Percentiles rank a stretch among this genome's conserved stretches.
Evolutionary conservation across 2,888 invertebrate genomes (phyloP).

Genomic region (Oxyteleia sp.): DNA sequence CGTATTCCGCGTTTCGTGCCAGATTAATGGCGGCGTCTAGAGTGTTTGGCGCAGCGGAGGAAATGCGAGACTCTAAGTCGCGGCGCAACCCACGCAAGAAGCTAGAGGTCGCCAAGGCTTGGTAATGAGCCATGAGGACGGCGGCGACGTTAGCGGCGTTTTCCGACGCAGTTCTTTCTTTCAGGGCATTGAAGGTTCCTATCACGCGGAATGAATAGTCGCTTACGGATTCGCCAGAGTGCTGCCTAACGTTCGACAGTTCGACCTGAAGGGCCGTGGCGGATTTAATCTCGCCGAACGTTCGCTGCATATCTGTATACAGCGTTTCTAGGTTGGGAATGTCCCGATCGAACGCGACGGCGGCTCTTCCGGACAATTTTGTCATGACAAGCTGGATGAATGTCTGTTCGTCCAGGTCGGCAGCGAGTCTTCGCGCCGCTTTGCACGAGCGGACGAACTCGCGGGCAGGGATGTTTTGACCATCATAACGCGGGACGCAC

Average conservation of each 20-base stretch:
- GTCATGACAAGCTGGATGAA: slow-evolving; percentile 3
- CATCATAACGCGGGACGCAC: slow-evolving; percentile 14
- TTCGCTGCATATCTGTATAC: neutral
- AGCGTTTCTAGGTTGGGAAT: neutral
- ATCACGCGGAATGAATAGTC: slow-evolving; percentile 2
- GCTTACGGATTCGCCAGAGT: neutral
- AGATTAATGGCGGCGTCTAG: slow-evolving; percentile 4
- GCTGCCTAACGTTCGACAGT: neutral
- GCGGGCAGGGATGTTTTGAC: neutral
- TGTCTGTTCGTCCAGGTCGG: neutral
- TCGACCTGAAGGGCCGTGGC: slow-evolving; percentile 8
- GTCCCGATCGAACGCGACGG: neutral
- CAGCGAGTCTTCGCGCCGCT: neutral
- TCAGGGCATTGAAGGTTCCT: neutral
- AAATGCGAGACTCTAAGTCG: slow-evolving; percentile 6
- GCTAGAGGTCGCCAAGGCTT: too few species aligned
- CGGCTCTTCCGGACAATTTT: slow-evolving; percentile 5
- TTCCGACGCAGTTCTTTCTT: slow-evolving; percentile 8
- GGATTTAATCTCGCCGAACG: neutral
- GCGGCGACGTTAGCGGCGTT: neutral
- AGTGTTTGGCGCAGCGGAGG: neutral
- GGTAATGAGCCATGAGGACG: neutral
- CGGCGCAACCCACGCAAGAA: slow-evolving; percentile 29
- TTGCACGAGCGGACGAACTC: slow-evolving; percentile 12
- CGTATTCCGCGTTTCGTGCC: neutral